A percentile compares a stretch with the other conserved stretches of the same genome.
Evolutionary conservation across 2,113 vertebrate species (phyloP).

Genomic region (Brachirus orientalis): DNA sequence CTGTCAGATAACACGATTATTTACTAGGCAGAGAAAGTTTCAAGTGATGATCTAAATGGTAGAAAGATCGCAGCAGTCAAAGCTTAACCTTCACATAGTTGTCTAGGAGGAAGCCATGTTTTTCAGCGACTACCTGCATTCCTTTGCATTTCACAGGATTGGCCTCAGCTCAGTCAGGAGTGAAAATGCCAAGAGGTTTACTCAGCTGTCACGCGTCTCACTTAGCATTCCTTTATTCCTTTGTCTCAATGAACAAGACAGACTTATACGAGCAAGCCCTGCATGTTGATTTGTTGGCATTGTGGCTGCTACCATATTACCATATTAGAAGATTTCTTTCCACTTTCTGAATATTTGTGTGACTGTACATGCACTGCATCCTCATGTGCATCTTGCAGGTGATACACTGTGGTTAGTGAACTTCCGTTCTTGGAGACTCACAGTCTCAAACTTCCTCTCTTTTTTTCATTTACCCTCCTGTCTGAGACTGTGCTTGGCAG

Average conservation of each 20-base stretch:
- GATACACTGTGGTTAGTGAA: slow-evolving; percentile 60
- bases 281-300: not conserved
- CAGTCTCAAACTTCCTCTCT: slow-evolving; percentile 50
- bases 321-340: not conserved
- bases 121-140: slow-evolving; percentile 41
- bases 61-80: not conserved
- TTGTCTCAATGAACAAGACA: slow-evolving; percentile 1
- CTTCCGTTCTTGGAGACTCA: slow-evolving; percentile 54
- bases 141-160: slow-evolving; percentile 43
- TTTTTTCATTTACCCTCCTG: slow-evolving; percentile 60
- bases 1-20: not conserved
- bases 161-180: slow-evolving; percentile 17
- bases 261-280: not conserved
- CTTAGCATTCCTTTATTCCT: slow-evolving; percentile 63
- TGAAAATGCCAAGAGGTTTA: slow-evolving; percentile 37
- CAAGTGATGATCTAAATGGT: not conserved
- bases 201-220: slow-evolving; percentile 36
- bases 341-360: not conserved
- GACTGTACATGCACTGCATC: slow-evolving; percentile 2
- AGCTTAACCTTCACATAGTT: slow-evolving; percentile 18
- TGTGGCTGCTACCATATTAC: no score
- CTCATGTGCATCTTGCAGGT: slow-evolving; percentile 48
- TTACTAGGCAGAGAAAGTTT: not conserved
- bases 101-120: slow-evolving; percentile 15
- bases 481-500: slow-evolving; percentile 47